Conservation (phyloP, 2,888 invertebrate species). For the Prostheceraeus crozeri region DNA sequence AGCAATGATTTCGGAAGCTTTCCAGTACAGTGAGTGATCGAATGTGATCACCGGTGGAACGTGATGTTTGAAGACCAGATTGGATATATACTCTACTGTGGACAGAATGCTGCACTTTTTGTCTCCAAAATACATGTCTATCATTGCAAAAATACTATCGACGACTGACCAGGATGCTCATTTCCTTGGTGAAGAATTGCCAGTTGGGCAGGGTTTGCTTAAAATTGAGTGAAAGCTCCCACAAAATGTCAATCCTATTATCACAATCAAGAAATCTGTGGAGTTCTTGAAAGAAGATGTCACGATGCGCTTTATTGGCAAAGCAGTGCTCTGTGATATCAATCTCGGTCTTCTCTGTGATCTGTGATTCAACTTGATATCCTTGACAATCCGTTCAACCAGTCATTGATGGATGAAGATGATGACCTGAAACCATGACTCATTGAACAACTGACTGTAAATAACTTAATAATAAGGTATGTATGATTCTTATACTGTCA, state of each 20-base stretch:
- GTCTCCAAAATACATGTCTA: not conserved
- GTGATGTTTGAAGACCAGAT: conserved; percentile 27
- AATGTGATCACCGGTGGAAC: conserved; percentile 32
- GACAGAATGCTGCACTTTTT: conserved; percentile 6
- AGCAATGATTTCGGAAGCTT: conserved; percentile 26
- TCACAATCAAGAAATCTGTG: not conserved
- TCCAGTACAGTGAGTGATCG: conserved; percentile 31
- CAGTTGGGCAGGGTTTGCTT: conserved; percentile 20
- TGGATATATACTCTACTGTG: conserved; percentile 22
- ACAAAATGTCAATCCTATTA: conserved; percentile 7
- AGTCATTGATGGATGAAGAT: too few relatives aligned
- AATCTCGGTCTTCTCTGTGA: conserved; percentile 3
- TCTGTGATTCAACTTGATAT: too few relatives aligned
- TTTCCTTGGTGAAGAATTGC: conserved; percentile 37
- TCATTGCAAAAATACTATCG: not conserved
- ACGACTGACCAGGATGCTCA: conserved; percentile 30
- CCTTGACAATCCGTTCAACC: too few relatives aligned
- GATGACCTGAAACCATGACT: too few relatives aligned
- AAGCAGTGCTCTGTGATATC: conserved; percentile 14
- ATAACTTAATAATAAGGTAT: too few relatives aligned
- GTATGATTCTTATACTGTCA: too few relatives aligned
- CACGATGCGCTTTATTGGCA: conserved; percentile 10
- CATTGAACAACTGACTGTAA: too few relatives aligned
- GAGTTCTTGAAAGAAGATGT: conserved; percentile 19
- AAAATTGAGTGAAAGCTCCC: conserved; percentile 20